phyloP scores from a whole-genome alignment of 1,140 invertebrate species.

The Pseudomyrmex gracilis region DNA sequence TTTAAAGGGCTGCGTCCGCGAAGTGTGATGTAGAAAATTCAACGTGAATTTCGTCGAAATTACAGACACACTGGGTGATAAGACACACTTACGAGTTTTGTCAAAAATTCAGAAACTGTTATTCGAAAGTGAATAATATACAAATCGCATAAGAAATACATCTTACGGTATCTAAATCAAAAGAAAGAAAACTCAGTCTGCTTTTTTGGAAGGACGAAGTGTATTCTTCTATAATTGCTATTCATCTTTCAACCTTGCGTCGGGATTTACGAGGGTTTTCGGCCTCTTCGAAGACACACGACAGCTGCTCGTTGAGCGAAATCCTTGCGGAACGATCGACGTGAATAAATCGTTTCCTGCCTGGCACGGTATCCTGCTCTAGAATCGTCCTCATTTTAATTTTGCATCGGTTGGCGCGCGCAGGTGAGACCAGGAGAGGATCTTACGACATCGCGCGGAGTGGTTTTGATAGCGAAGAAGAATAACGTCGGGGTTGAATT shows the following conservation, averaged over 20 bases:
- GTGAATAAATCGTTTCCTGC: slow-evolving; percentile 7
- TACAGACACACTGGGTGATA: too few species aligned
- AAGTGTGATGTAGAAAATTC: neutral
- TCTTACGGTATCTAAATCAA: too few species aligned
- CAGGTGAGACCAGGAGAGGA: neutral
- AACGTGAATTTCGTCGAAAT: neutral
- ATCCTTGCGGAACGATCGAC: neutral
- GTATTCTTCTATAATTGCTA: neutral
- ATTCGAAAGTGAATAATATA: too few species aligned
- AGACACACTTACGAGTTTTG: too few species aligned
- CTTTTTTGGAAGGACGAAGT: too few species aligned
- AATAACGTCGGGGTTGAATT: neutral
- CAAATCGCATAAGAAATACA: too few species aligned
- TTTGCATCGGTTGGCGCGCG: slow-evolving; percentile 9
- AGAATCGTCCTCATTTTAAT: slow-evolving; percentile 13
- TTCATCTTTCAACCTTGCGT: neutral
- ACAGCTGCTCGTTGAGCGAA: neutral
- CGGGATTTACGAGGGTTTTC: neutral
- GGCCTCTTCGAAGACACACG: slow-evolving; percentile 2
- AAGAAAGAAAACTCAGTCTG: too few species aligned
- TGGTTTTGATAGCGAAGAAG: slow-evolving; percentile 19
- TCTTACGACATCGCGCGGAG: neutral
- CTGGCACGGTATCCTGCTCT: neutral
- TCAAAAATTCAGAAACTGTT: too few species aligned
- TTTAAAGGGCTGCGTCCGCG: slow-evolving; percentile 2